phyloP scores from a whole-genome alignment of 2,113 vertebrate genomes.

The Gobio gobio region DNA sequence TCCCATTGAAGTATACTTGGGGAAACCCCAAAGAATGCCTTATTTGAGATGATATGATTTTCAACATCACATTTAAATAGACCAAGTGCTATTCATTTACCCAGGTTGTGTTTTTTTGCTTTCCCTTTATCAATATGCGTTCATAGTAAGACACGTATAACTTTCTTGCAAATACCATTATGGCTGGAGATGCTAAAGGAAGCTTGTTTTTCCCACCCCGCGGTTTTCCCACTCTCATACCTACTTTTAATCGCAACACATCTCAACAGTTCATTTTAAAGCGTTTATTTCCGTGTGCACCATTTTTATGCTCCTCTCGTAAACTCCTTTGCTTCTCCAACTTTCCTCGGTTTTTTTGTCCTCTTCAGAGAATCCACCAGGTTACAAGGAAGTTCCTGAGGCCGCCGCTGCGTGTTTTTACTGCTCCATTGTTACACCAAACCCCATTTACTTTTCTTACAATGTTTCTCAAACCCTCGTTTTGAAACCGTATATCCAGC shows the following conservation, averaged over 20 bases:
- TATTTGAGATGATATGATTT: not conserved
- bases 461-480: not conserved
- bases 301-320: not conserved
- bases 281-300: not conserved
- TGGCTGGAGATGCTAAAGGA: constrained; percentile 38
- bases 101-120: not conserved
- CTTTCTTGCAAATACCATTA: constrained; percentile 33
- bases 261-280: not conserved
- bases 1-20: constrained; percentile 40
- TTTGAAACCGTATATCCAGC: not conserved
- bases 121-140: no score
- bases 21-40: not conserved
- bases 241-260: not conserved
- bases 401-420: constrained; percentile 42
- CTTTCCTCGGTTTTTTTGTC: constrained; percentile 21
- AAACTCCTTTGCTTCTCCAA: not conserved
- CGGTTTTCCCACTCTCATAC: not conserved
- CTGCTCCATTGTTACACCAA: constrained; percentile 31
- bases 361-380: constrained; percentile 27
- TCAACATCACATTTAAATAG: not conserved
- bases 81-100: not conserved
- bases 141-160: not conserved
- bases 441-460: not conserved
- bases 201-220: constrained; percentile 27
- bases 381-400: constrained; percentile 50